Evolutionary conservation across 2,888 invertebrate genomes (phyloP).

Genomic region (Thera obeliscata): DNA sequence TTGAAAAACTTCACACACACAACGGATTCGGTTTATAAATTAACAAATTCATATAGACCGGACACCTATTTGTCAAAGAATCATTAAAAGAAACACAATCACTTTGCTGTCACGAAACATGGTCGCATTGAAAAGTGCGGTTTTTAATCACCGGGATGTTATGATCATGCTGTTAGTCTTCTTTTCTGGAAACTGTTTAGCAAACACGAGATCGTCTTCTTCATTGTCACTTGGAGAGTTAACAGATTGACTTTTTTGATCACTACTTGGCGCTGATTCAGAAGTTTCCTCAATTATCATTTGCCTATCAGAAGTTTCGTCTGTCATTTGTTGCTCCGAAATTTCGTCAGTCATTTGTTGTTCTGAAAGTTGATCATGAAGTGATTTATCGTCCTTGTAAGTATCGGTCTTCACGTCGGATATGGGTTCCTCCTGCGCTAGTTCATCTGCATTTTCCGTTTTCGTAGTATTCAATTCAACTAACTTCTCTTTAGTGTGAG

Average conservation of each 20-base stretch:
- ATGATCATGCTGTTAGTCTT: background rate
- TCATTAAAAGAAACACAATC: constrained; percentile 8
- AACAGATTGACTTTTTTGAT: constrained; percentile 48
- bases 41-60: no score
- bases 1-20: no score
- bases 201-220: constrained; percentile 60
- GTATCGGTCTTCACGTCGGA: constrained; percentile 23
- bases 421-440: constrained; percentile 26
- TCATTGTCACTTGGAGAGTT: constrained; percentile 55
- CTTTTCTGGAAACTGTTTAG: constrained; percentile 46
- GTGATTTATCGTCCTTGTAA: constrained; percentile 9
- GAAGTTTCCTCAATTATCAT: constrained; percentile 22
- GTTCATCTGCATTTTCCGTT: constrained; percentile 33
- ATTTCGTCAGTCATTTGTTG: constrained; percentile 11
- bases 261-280: constrained; percentile 40
- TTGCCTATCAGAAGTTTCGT: constrained; percentile 25
- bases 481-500: constrained; percentile 52
- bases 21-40: no score
- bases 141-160: constrained; percentile 2
- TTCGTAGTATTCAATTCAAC: constrained; percentile 40
- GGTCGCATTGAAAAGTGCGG: constrained; percentile 27
- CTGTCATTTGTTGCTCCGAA: constrained; percentile 25
- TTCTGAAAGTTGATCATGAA: constrained; percentile 9
- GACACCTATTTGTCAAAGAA: constrained; percentile 1
- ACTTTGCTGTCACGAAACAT: constrained; percentile 5